Evolutionary conservation across 2,113 vertebrate genomes (phyloP).

Genomic region (Oreochromis spilurus): DNA sequence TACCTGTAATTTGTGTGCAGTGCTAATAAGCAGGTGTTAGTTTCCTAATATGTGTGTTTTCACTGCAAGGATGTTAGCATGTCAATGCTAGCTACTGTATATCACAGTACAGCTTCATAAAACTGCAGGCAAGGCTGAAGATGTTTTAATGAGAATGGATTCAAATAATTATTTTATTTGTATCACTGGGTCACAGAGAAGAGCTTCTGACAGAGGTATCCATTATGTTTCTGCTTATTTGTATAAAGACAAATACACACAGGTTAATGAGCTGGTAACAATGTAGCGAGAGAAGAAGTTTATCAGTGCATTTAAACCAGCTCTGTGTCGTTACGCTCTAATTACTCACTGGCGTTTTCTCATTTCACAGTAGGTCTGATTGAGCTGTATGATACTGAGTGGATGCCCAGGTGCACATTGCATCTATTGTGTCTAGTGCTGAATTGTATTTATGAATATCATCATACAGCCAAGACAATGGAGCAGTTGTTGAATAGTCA

Average conservation of each 20-base stretch:
- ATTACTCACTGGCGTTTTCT: background rate
- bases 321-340: background rate
- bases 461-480: slow-evolving; percentile 17
- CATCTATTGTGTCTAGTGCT: slow-evolving; percentile 2
- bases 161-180: background rate
- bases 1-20: background rate
- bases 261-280: background rate
- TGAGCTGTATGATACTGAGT: background rate
- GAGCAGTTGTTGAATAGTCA: background rate
- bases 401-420: slow-evolving; percentile 1
- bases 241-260: background rate
- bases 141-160: background rate
- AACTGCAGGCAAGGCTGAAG: background rate
- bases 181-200: background rate
- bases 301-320: background rate
- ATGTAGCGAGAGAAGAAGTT: background rate
- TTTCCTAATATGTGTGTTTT: background rate
- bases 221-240: background rate
- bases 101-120: background rate
- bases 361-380: slow-evolving; percentile 1
- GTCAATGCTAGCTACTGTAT: background rate
- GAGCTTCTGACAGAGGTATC: background rate
- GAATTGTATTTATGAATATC: slow-evolving; percentile 26
- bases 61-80: background rate
- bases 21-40: background rate